Conservation (phyloP, 2,797 vertebrate species). For the Tokudaia muenninki region DNA sequence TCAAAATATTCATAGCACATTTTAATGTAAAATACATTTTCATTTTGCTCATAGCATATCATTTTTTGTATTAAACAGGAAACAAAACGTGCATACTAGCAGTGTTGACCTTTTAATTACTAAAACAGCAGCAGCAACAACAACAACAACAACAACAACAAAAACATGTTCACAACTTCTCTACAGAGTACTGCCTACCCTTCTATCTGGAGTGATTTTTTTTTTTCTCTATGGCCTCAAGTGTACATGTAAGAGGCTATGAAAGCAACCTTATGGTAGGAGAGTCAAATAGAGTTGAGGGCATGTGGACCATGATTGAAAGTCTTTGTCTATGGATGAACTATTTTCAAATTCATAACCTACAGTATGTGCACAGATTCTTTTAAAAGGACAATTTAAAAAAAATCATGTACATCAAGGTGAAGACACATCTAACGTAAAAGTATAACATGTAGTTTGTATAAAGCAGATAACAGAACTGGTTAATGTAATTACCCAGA, state of each 20-base stretch:
- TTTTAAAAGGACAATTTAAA: slow-evolving; percentile 47
- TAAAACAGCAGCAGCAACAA: background rate
- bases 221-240: slow-evolving; percentile 50
- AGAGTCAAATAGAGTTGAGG: slow-evolving; percentile 30
- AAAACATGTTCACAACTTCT: background rate
- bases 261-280: background rate
- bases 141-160: no score
- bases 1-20: slow-evolving; percentile 55
- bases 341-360: slow-evolving; percentile 48
- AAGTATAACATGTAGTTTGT: slow-evolving; percentile 31
- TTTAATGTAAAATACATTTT: slow-evolving; percentile 61
- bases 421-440: background rate
- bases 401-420: background rate
- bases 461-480: background rate
- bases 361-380: background rate
- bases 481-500: background rate
- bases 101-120: background rate
- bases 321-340: slow-evolving; percentile 30
- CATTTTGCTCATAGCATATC: background rate
- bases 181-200: background rate
- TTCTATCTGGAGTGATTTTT: slow-evolving; percentile 16
- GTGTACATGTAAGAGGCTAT: background rate
- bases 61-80: background rate
- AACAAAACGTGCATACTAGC: slow-evolving; percentile 5
- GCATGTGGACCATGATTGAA: background rate